phyloP scores from a whole-genome alignment of 2,888 invertebrate genomes.

The Thymelicus lineola region DNA sequence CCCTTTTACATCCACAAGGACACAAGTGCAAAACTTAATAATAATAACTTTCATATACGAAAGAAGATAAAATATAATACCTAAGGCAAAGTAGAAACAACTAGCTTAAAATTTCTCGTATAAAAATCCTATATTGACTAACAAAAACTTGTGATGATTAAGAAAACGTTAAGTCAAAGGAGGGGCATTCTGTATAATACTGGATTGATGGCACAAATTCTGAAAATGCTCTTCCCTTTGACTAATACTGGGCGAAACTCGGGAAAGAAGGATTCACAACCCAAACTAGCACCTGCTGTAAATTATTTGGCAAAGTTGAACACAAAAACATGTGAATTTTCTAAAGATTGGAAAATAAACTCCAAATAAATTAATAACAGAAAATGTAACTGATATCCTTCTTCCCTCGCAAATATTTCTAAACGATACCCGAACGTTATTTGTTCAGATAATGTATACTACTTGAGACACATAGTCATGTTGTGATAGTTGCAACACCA shows the following conservation, averaged over 20 bases:
- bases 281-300: conserved; percentile 74
- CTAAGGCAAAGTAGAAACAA: conserved; percentile 83
- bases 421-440: conserved; percentile 64
- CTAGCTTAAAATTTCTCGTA: conserved; percentile 78
- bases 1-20: conserved; percentile 82
- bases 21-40: conserved; percentile 82
- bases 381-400: conserved; percentile 65
- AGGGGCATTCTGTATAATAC: conserved; percentile 77
- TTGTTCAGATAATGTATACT: conserved; percentile 53
- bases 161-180: conserved; percentile 78
- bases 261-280: conserved; percentile 85
- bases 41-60: conserved; percentile 81
- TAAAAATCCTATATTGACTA: conserved; percentile 83
- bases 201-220: conserved; percentile 82
- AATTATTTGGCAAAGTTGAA: conserved; percentile 63
- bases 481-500: conserved; percentile 69
- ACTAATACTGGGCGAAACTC: conserved; percentile 80
- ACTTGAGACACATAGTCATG: conserved; percentile 64
- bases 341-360: conserved; percentile 27
- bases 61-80: conserved; percentile 74
- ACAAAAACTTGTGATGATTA: conserved; percentile 81
- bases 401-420: conserved; percentile 68
- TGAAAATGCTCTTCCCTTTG: conserved; percentile 77
- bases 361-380: conserved; percentile 44
- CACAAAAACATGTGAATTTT: conserved; percentile 46